A percentile compares a stretch with the other conserved stretches of the same genome.
These are phyloP conservation scores for Oscheius sp. DNA, from an alignment of 2,888 invertebrate genomes.

Conservation along the genomic window DNA sequence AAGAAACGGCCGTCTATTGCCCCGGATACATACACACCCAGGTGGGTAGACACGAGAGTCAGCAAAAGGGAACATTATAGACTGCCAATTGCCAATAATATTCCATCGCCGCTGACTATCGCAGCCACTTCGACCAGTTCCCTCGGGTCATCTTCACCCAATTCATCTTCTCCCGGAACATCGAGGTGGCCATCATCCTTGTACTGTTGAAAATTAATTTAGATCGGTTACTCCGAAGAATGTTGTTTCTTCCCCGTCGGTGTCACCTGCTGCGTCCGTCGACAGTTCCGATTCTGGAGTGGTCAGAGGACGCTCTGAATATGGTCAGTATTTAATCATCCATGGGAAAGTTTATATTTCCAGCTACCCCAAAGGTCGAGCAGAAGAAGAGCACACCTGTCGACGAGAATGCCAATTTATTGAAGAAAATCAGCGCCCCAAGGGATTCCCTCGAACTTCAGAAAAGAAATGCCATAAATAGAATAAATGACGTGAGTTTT, in stretches of 20 bases:
- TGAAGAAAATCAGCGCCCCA: constrained; percentile 5
- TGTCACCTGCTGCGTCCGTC: constrained; percentile 32
- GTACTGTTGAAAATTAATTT: not conserved
- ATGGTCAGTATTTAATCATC: not conserved
- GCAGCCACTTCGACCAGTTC: constrained; percentile 5
- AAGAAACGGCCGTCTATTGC: constrained; percentile 34
- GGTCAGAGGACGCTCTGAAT: constrained; percentile 10
- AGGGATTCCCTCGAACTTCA: constrained; percentile 11
- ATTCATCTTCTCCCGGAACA: constrained; percentile 29
- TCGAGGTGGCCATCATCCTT: constrained; percentile 5
- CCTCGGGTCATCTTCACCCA: constrained; percentile 17
- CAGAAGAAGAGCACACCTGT: not conserved
- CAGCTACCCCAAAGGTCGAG: constrained; percentile 8
- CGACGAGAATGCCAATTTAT: constrained; percentile 25
- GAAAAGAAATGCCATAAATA: constrained; percentile 17
- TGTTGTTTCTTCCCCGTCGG: constrained; percentile 22
- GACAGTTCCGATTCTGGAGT: constrained; percentile 36
- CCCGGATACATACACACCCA: constrained; percentile 34
- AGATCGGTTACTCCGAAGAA: constrained; percentile 35
- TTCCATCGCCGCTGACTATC: constrained; percentile 23
- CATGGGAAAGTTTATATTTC: not conserved
- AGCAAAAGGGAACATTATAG: not conserved
- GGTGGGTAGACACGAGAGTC: not conserved
- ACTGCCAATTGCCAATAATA: not conserved
- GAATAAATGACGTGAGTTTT: constrained; percentile 30